These are phyloP conservation scores for Ephialtes manifestator DNA, from an alignment of 2,888 invertebrate genomes.

Conservation along the genomic window DNA sequence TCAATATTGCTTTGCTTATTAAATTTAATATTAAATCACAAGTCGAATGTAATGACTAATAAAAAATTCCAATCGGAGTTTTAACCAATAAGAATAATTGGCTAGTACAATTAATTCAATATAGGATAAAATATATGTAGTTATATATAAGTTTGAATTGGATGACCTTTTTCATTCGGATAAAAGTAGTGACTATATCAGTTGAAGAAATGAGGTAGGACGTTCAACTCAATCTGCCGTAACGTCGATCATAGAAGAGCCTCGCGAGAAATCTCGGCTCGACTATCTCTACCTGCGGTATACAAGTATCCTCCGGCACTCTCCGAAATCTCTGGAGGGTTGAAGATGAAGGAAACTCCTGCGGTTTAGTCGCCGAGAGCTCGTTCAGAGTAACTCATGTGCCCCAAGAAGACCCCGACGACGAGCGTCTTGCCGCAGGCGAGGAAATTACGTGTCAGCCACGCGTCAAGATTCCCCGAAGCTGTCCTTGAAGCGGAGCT, in stretches of 20 bases:
- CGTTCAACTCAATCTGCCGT: slow-evolving; percentile 60
- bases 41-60: too few species aligned
- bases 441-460: slow-evolving; percentile 80
- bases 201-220: slow-evolving; percentile 8
- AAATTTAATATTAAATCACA: too few species aligned
- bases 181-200: neutral
- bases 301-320: slow-evolving; percentile 14
- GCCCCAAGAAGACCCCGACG: slow-evolving; percentile 43
- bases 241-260: slow-evolving; percentile 65
- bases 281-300: slow-evolving; percentile 47
- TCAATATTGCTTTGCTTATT: too few species aligned
- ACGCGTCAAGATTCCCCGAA: slow-evolving; percentile 74
- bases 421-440: slow-evolving; percentile 63
- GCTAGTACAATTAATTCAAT: too few species aligned
- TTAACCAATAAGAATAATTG: too few species aligned
- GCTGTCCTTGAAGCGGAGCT: slow-evolving; percentile 57
- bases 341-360: slow-evolving; percentile 54
- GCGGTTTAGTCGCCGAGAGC: slow-evolving; percentile 54
- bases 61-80: too few species aligned
- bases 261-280: slow-evolving; percentile 56
- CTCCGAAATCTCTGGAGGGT: slow-evolving; percentile 42
- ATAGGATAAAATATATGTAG: too few species aligned
- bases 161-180: neutral
- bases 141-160: too few species aligned
- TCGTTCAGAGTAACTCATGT: slow-evolving; percentile 57